phyloP scores from a whole-genome alignment of 1,140 invertebrate species.

The Nymphalis io region DNA sequence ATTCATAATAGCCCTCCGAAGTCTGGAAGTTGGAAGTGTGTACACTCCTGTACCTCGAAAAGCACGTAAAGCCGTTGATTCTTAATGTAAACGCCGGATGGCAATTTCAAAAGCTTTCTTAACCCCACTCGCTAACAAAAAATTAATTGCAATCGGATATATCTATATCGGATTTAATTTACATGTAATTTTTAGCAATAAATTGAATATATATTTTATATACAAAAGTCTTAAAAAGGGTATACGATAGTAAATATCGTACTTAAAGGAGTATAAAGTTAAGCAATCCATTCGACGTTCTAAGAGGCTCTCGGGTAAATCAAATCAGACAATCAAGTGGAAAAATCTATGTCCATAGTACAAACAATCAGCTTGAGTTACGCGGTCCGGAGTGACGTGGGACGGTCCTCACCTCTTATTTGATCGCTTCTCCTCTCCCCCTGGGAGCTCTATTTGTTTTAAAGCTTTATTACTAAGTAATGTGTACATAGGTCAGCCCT shows the following conservation, averaged over 20 bases:
- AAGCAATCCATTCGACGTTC: slow-evolving; percentile 54
- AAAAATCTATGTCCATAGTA: slow-evolving; percentile 75
- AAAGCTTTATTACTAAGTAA: slow-evolving; percentile 80
- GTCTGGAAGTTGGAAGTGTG: too few species aligned
- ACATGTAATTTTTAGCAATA: neutral
- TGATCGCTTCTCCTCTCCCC: slow-evolving; percentile 62
- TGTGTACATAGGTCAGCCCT: slow-evolving; percentile 78
- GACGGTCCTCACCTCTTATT: slow-evolving; percentile 66
- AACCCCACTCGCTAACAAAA: too few species aligned
- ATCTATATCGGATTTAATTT: too few species aligned
- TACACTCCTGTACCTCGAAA: too few species aligned
- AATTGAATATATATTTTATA: neutral
- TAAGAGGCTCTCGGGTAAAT: slow-evolving; percentile 70
- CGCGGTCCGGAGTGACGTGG: slow-evolving; percentile 61
- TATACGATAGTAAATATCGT: neutral
- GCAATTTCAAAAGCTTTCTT: too few species aligned
- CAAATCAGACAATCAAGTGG: slow-evolving; percentile 80
- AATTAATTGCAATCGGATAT: too few species aligned
- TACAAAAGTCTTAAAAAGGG: neutral
- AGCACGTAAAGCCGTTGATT: too few species aligned
- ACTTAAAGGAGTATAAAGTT: slow-evolving; percentile 31
- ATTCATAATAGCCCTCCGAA: too few species aligned
- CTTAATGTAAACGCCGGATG: too few species aligned
- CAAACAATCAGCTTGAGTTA: slow-evolving; percentile 80
- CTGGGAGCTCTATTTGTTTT: slow-evolving; percentile 74